Evolutionary conservation across 2,797 vertebrate species (phyloP).

Genomic region (Eulemur coronatus): DNA sequence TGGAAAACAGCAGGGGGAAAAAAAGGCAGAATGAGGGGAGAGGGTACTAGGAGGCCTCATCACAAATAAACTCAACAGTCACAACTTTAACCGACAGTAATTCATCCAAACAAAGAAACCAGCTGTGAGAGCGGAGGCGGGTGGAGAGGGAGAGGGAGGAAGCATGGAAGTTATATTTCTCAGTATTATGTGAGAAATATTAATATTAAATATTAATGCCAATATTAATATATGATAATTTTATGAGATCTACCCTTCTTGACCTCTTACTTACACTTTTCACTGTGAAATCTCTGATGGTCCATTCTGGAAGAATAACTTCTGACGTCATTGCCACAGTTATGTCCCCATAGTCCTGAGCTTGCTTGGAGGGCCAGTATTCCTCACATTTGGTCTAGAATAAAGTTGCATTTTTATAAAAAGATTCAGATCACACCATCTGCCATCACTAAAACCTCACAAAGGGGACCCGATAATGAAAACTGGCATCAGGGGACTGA

Average conservation of each 20-base stretch:
- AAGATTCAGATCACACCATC: neutral
- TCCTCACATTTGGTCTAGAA: slow-evolving; percentile 94
- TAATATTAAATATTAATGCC: too few relatives aligned
- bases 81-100: neutral
- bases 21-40: neutral
- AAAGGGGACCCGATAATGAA: neutral
- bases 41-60: neutral
- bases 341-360: slow-evolving; percentile 88
- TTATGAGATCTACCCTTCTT: neutral
- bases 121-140: neutral
- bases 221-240: neutral
- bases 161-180: neutral
- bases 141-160: neutral
- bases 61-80: neutral
- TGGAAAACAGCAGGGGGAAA: neutral
- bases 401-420: neutral
- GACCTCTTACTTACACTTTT: slow-evolving; percentile 89
- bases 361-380: slow-evolving; percentile 91
- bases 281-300: slow-evolving; percentile 93
- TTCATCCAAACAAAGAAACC: neutral
- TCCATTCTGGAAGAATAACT: slow-evolving; percentile 93
- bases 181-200: too few relatives aligned
- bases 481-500: neutral
- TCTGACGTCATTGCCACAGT: slow-evolving; percentile 90
- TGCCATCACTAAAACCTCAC: neutral